phyloP scores from a whole-genome alignment of 1,140 invertebrate genomes.

The Penaeus indicus region DNA sequence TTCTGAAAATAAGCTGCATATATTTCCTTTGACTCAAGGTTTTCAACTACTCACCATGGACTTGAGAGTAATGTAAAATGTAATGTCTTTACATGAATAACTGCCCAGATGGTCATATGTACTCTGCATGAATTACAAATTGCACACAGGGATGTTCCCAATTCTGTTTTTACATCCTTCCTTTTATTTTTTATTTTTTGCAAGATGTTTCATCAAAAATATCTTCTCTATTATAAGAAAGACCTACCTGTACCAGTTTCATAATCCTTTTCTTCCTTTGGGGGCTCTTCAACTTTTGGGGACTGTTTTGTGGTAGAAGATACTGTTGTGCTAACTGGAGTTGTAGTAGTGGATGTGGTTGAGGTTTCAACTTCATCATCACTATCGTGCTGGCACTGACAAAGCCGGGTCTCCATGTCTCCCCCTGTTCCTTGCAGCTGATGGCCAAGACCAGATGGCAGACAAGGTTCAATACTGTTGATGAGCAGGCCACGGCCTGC shows the following conservation, averaged over 20 bases:
- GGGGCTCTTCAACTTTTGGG: slow-evolving; percentile 30
- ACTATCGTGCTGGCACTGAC: slow-evolving; percentile 53
- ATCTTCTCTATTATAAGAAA: slow-evolving; percentile 14
- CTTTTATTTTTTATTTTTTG: not conserved
- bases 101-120: too few species aligned
- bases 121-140: not conserved
- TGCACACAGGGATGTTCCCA: not conserved
- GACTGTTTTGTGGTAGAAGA: slow-evolving; percentile 37
- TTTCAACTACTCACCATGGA: too few species aligned
- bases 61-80: too few species aligned
- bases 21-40: too few species aligned
- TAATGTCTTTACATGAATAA: too few species aligned
- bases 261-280: slow-evolving; percentile 40
- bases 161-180: not conserved
- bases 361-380: slow-evolving; percentile 32
- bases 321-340: slow-evolving; percentile 34
- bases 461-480: slow-evolving; percentile 65
- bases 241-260: slow-evolving; percentile 42
- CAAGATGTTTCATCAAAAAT: slow-evolving; percentile 6
- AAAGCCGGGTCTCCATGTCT: slow-evolving; percentile 63
- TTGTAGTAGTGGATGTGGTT: slow-evolving; percentile 41
- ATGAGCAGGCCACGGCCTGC: slow-evolving; percentile 63
- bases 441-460: slow-evolving; percentile 49
- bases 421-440: slow-evolving; percentile 51
- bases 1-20: too few species aligned